Evolutionary conservation across 2,113 vertebrate genomes (phyloP).

Genomic region (Limnothrissa miodon): DNA sequence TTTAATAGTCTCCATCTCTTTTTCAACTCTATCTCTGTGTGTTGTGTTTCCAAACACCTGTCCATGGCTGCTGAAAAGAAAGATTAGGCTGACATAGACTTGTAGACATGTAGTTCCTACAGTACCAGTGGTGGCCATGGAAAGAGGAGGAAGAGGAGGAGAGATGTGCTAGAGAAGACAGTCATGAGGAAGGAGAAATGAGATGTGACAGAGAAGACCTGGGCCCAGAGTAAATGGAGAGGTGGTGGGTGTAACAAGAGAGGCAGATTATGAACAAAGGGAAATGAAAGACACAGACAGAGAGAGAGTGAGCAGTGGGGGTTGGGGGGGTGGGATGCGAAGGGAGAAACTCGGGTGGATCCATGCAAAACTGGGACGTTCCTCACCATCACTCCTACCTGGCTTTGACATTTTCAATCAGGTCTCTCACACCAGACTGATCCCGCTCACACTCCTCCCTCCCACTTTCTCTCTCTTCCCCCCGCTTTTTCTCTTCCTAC

Average conservation of each 20-base stretch:
- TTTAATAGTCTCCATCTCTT: neutral
- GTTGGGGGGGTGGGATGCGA: neutral
- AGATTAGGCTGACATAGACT: neutral
- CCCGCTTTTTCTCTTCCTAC: too few relatives aligned
- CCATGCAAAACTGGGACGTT: neutral
- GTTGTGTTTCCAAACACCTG: neutral
- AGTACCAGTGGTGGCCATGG: too few relatives aligned
- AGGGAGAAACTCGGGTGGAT: conserved; percentile 2
- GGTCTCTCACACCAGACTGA: conserved; percentile 11
- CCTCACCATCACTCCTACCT: neutral
- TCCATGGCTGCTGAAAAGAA: neutral
- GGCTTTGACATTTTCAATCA: conserved; percentile 3
- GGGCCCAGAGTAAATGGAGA: neutral
- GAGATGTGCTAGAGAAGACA: neutral
- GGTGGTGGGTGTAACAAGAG: neutral
- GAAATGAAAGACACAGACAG: neutral
- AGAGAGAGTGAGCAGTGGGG: neutral
- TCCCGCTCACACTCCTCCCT: neutral
- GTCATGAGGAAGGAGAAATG: neutral
- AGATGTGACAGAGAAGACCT: neutral
- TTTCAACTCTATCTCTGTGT: neutral
- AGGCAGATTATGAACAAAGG: conserved; percentile 1
- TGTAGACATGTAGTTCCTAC: too few relatives aligned
- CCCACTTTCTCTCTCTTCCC: neutral
- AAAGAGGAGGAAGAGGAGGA: too few relatives aligned